Evolutionary conservation across 1,140 invertebrate species (phyloP).

Genomic region (Heliconius hermathena): DNA sequence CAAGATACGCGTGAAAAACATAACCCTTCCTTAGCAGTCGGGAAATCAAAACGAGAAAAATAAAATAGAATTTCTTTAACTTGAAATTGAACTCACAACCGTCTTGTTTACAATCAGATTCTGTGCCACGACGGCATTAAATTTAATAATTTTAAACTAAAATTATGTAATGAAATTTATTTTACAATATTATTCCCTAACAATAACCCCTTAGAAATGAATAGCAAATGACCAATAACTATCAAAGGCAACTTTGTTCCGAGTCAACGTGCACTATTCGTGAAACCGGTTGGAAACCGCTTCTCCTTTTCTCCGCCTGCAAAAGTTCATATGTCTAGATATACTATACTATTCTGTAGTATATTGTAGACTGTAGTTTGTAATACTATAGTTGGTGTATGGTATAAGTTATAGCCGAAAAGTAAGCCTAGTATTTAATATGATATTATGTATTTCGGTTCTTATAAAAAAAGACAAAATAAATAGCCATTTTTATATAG

Average conservation of each 20-base stretch:
- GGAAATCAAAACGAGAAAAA: too few relatives aligned
- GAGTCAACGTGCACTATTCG: slow-evolving; percentile 57
- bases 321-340: slow-evolving; percentile 70
- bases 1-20: too few relatives aligned
- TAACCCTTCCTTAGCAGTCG: too few relatives aligned
- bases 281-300: slow-evolving; percentile 61
- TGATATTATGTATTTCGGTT: too few relatives aligned
- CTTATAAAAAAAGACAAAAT: too few relatives aligned
- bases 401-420: slow-evolving; percentile 35
- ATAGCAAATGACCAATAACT: slow-evolving; percentile 39
- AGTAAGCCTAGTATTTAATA: background rate
- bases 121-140: too few relatives aligned
- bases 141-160: too few relatives aligned
- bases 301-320: slow-evolving; percentile 66
- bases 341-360: slow-evolving; percentile 19
- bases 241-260: slow-evolving; percentile 45
- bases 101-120: too few relatives aligned
- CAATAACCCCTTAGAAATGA: slow-evolving; percentile 20
- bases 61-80: too few relatives aligned
- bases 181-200: background rate
- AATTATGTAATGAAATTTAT: background rate
- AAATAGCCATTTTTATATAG: too few relatives aligned
- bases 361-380: slow-evolving; percentile 3
- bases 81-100: too few relatives aligned
- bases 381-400: slow-evolving; percentile 43